phyloP scores from a whole-genome alignment of 2,888 invertebrate species.

The Diabrotica balteata region DNA sequence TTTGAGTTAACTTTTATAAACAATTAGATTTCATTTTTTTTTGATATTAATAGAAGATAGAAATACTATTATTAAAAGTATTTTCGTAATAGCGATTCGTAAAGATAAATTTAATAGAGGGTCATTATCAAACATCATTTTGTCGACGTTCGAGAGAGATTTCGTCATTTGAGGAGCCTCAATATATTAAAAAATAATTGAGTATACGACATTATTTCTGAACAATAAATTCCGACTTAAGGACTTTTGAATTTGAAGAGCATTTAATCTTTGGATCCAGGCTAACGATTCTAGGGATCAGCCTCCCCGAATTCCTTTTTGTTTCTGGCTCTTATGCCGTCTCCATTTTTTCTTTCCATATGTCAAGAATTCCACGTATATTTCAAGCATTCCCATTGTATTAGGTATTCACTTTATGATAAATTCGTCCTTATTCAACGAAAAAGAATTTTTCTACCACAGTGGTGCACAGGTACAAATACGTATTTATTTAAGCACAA shows the following conservation, averaged over 20 bases:
- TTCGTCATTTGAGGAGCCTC: no score
- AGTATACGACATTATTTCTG: constrained; percentile 7
- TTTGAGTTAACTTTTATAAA: no score
- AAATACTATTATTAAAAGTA: no score
- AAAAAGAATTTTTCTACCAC: neutral
- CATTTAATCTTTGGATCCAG: constrained; percentile 14
- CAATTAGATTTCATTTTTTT: no score
- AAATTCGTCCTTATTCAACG: neutral
- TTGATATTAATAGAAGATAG: no score
- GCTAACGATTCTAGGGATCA: constrained; percentile 17
- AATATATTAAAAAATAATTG: neutral
- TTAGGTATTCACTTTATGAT: constrained; percentile 19
- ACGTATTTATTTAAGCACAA: no score
- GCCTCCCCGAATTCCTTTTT: constrained; percentile 10
- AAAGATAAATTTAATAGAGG: no score
- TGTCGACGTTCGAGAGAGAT: no score
- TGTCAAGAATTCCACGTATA: constrained; percentile 18
- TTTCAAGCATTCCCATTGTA: constrained; percentile 11
- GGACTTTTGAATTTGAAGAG: constrained; percentile 1
- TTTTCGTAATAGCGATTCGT: no score
- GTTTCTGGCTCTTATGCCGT: constrained; percentile 3
- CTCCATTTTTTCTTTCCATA: constrained; percentile 6
- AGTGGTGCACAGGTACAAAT: no score
- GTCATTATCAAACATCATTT: no score
- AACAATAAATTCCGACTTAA: constrained; percentile 8